Percentiles rank a stretch among this genome's conserved stretches.
phyloP scores from a whole-genome alignment of 1,140 invertebrate genomes.

The Bradysia coprophila region DNA sequence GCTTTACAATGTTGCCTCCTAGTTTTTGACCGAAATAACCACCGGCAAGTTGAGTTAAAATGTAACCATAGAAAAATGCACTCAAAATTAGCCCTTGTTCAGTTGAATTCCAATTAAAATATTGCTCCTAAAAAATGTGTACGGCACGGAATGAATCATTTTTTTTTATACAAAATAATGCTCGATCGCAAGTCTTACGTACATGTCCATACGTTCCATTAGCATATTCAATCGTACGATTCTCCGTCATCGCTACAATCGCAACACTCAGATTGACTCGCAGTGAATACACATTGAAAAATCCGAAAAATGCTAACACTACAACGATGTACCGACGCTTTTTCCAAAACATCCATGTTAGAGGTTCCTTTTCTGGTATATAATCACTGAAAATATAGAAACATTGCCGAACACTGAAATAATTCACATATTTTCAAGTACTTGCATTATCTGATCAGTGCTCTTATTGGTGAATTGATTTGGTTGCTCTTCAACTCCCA shows the following conservation, averaged over 20 bases:
- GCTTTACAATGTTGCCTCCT: no score
- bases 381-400: slow-evolving; percentile 23
- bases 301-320: slow-evolving; percentile 58
- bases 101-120: slow-evolving; percentile 66
- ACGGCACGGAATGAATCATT: neutral
- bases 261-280: slow-evolving; percentile 68
- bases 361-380: slow-evolving; percentile 16
- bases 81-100: slow-evolving; percentile 65
- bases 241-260: slow-evolving; percentile 61
- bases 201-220: slow-evolving; percentile 31
- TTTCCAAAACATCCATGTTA: slow-evolving; percentile 39
- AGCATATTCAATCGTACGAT: slow-evolving; percentile 26
- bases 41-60: slow-evolving; percentile 52
- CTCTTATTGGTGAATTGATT: no score
- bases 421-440: no score
- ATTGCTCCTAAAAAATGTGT: slow-evolving; percentile 28
- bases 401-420: no score
- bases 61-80: slow-evolving; percentile 74
- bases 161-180: neutral
- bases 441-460: no score
- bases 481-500: no score
- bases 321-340: slow-evolving; percentile 44
- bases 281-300: slow-evolving; percentile 63
- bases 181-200: slow-evolving; percentile 12
- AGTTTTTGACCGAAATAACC: no score